phyloP scores from a whole-genome alignment of 2,888 invertebrate species.

The Lochmaea capreae region DNA sequence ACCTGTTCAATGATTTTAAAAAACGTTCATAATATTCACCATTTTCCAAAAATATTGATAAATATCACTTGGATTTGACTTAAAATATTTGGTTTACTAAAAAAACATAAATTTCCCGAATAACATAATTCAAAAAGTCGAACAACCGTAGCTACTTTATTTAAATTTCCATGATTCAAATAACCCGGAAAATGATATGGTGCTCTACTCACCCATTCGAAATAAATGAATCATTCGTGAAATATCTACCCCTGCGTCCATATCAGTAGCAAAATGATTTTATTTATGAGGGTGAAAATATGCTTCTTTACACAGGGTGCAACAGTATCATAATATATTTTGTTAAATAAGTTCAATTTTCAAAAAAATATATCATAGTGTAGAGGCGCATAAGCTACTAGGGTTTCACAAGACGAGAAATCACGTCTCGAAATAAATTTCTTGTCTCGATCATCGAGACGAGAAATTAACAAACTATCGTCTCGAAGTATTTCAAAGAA shows the following conservation, averaged over 20 bases:
- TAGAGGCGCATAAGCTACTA: too few relatives aligned
- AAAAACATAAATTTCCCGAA: not conserved
- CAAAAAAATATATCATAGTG: too few relatives aligned
- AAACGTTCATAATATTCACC: too few relatives aligned
- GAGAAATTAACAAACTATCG: too few relatives aligned
- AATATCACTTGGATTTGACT: not conserved
- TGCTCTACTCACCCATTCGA: conserved; percentile 14
- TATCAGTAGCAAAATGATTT: conserved; percentile 16
- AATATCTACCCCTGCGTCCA: conserved; percentile 17
- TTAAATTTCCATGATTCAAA: conserved; percentile 17
- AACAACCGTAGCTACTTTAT: conserved; percentile 15
- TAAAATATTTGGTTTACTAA: not conserved
- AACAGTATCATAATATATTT: not conserved
- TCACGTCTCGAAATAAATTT: too few relatives aligned
- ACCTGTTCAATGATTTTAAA: too few relatives aligned
- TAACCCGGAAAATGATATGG: conserved; percentile 17
- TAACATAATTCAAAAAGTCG: conserved; percentile 11
- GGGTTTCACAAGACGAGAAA: too few relatives aligned
- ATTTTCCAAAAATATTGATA: too few relatives aligned
- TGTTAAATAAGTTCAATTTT: too few relatives aligned
- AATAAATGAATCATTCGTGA: conserved; percentile 26
- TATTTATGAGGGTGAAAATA: conserved; percentile 32
- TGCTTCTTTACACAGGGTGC: conserved; percentile 6
- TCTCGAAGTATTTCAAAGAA: too few relatives aligned
- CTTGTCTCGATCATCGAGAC: too few relatives aligned